phyloP scores from a whole-genome alignment of 2,888 invertebrate genomes.

The Drosophila koepferae region DNA sequence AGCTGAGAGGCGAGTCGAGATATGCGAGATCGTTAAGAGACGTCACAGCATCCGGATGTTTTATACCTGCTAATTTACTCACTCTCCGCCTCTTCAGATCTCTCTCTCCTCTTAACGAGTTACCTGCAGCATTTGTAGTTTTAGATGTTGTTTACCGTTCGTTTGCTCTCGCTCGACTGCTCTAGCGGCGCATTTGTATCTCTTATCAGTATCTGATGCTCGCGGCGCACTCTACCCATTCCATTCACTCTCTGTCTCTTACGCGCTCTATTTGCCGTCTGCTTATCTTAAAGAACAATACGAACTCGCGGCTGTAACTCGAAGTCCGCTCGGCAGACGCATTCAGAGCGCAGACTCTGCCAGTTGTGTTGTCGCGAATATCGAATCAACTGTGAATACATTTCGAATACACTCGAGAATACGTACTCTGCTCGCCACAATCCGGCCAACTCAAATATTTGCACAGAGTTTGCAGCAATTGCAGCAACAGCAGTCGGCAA shows the following conservation, averaged over 20 bases:
- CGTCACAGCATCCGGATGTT: slow-evolving; percentile 31
- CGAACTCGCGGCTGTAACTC: slow-evolving; percentile 59
- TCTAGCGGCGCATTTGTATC: slow-evolving; percentile 19
- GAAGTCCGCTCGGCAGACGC: slow-evolving; percentile 56
- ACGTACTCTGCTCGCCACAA: background rate
- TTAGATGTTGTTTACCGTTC: slow-evolving; percentile 30
- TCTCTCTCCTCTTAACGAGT: slow-evolving; percentile 11
- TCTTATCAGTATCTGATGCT: slow-evolving; percentile 60
- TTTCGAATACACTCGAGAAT: slow-evolving; percentile 17
- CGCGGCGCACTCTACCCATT: slow-evolving; percentile 13
- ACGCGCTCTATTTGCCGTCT: slow-evolving; percentile 37
- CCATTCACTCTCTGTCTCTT: slow-evolving; percentile 1
- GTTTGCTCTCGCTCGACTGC: slow-evolving; percentile 17
- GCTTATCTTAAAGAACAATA: slow-evolving; percentile 71
- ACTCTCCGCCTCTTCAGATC: background rate
- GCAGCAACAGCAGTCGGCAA: slow-evolving; percentile 40
- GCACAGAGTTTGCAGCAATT: slow-evolving; percentile 47
- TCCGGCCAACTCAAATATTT: slow-evolving; percentile 45
- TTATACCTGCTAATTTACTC: slow-evolving; percentile 62
- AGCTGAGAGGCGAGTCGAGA: background rate
- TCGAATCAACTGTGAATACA: slow-evolving; percentile 14
- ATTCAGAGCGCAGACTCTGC: slow-evolving; percentile 61
- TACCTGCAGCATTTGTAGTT: slow-evolving; percentile 34
- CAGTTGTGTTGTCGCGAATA: slow-evolving; percentile 54
- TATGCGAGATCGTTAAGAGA: slow-evolving; percentile 2